A percentile compares a stretch with the other conserved stretches of the same genome.
phyloP scores from a whole-genome alignment of 2,113 vertebrate species.

The human (Homo sapiens) region GRCh38 chr9:108693001-108693500 shows the following conservation, averaged over 20 bases:
- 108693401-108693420: background rate
- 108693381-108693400: background rate
- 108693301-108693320: conserved; percentile 30
- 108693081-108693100: conserved; percentile 1
- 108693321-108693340: background rate
- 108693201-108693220: conserved; percentile 61
- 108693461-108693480: background rate
- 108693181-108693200: conserved; percentile 52
- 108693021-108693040: conserved; percentile 11
- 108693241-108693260: conserved; percentile 61
- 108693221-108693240: conserved; percentile 67
- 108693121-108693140: background rate
- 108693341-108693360: background rate
- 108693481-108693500: background rate
- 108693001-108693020: conserved; percentile 17
- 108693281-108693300: conserved; percentile 26
- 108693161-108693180: conserved; percentile 46
- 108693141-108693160: background rate
- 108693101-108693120: conserved; percentile 8
- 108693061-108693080: background rate
- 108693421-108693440: background rate
- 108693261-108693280: conserved; percentile 70
- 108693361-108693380: background rate
- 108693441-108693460: background rate
- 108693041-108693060: conserved; percentile 22